Conservation (phyloP, 2,797 vertebrate species). For the Crax fasciolata region DNA sequence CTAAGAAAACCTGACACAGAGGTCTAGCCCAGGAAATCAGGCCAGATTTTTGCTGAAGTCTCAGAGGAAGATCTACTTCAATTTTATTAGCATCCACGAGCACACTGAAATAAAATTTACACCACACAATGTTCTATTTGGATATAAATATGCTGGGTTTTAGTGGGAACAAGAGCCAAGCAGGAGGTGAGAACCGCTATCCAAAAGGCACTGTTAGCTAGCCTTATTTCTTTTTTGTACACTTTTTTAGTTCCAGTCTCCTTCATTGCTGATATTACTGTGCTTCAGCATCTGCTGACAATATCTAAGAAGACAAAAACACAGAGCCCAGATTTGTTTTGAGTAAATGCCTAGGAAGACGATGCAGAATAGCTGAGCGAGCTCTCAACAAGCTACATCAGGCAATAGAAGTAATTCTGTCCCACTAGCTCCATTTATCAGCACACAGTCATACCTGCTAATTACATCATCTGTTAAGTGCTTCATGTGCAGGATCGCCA, state of each 20-base stretch:
- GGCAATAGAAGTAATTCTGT: background rate
- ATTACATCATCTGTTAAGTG: background rate
- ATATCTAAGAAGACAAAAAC: background rate
- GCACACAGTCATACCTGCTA: background rate
- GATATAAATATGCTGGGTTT: conserved; percentile 34
- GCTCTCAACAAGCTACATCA: background rate
- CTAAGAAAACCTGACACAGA: background rate
- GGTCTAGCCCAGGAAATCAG: background rate
- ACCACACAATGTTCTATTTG: background rate
- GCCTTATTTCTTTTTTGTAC: background rate
- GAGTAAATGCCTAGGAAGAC: background rate
- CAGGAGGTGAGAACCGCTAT: background rate
- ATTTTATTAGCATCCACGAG: background rate
- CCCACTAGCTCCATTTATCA: background rate
- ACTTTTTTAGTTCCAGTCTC: background rate
- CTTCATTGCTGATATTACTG: background rate
- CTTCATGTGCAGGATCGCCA: background rate
- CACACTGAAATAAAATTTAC: conserved; percentile 10
- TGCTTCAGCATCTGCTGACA: background rate
- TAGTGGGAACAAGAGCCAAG: background rate
- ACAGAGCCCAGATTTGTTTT: background rate
- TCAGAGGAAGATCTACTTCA: background rate
- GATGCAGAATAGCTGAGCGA: background rate
- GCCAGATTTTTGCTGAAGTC: background rate
- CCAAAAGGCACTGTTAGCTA: background rate